Evolutionary conservation across 2,888 invertebrate species (phyloP).

Genomic region (Eumerus sabulonum): DNA sequence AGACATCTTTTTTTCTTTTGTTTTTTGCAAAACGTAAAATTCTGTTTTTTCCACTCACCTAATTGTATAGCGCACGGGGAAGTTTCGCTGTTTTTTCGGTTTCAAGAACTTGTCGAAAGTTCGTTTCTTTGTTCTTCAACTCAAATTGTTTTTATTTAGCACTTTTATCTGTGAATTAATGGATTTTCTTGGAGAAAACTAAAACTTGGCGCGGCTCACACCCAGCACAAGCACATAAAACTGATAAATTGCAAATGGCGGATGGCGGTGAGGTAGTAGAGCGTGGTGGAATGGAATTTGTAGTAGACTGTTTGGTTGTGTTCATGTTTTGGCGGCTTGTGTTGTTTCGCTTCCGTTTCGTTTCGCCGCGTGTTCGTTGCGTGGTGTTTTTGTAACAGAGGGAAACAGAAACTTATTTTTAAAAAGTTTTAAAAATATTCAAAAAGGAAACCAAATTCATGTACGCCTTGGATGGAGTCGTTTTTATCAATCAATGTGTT

Average conservation of each 20-base stretch:
- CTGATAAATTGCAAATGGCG: slow-evolving; percentile 66
- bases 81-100: slow-evolving; percentile 7
- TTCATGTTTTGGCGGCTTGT: neutral
- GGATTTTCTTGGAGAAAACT: slow-evolving; percentile 31
- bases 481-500: too few relatives aligned
- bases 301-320: slow-evolving; percentile 35
- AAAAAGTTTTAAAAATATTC: too few relatives aligned
- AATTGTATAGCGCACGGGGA: neutral
- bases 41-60: slow-evolving; percentile 46
- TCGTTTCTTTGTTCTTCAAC: neutral
- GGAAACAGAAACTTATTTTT: too few relatives aligned
- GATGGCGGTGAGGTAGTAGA: slow-evolving; percentile 35
- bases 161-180: slow-evolving; percentile 27
- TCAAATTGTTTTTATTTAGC: slow-evolving; percentile 20
- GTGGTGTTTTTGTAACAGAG: neutral
- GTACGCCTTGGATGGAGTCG: too few relatives aligned
- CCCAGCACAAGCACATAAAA: slow-evolving; percentile 65
- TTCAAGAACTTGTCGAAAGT: slow-evolving; percentile 18
- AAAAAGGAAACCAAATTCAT: too few relatives aligned
- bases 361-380: too few relatives aligned
- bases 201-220: slow-evolving; percentile 63
- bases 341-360: neutral
- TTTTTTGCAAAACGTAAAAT: slow-evolving; percentile 1
- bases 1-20: neutral
- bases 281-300: slow-evolving; percentile 21